Evolutionary conservation across 2,113 vertebrate genomes (phyloP).

Genomic region (Zapornia atra): DNA sequence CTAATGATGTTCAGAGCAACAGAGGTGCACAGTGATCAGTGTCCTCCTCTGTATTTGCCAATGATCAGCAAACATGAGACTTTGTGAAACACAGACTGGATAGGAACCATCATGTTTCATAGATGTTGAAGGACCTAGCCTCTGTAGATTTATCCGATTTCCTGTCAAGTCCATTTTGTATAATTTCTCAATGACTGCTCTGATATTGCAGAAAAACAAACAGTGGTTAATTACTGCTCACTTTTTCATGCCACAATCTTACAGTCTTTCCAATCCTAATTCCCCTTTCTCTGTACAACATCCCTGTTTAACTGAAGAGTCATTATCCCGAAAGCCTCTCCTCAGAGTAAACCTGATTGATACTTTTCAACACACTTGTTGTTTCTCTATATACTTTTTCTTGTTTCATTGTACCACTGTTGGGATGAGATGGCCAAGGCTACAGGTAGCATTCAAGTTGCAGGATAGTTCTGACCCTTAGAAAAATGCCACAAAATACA

Average conservation of each 20-base stretch:
- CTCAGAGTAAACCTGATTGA: neutral
- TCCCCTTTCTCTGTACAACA: neutral
- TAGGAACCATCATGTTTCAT: neutral
- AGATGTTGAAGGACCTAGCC: neutral
- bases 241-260: neutral
- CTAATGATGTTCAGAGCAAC: neutral
- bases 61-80: neutral
- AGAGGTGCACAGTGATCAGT: neutral
- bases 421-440: neutral
- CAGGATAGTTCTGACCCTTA: neutral
- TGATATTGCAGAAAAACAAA: neutral
- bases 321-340: neutral
- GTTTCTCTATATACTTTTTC: neutral
- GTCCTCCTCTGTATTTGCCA: neutral
- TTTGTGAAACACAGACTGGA: neutral
- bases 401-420: neutral
- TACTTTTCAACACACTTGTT: neutral
- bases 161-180: neutral
- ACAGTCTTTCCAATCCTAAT: neutral
- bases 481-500: neutral
- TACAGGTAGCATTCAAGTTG: accelerated
- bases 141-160: neutral
- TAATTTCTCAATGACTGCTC: neutral
- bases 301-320: neutral
- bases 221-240: neutral